These are phyloP conservation scores for Atlantisia rogersi DNA, from an alignment of 2,113 vertebrate species.

Conservation along the genomic window DNA sequence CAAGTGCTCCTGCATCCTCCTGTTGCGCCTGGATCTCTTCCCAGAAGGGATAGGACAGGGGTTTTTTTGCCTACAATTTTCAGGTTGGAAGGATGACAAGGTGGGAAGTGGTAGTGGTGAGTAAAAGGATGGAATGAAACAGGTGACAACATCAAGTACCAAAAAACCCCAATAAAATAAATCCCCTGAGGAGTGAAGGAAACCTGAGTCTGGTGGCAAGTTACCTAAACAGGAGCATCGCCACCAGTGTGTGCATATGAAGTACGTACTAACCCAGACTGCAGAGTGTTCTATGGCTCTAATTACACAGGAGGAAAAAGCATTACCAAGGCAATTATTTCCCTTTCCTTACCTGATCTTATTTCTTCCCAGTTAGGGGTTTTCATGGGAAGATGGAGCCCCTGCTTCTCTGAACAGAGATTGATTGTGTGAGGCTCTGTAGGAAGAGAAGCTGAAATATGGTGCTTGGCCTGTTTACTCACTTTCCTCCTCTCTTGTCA, in stretches of 20 bases:
- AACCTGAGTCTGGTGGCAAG: neutral
- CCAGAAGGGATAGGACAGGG: neutral
- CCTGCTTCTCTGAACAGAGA: neutral
- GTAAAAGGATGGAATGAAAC: neutral
- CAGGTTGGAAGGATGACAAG: neutral
- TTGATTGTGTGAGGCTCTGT: neutral
- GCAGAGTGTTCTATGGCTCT: neutral
- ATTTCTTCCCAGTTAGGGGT: neutral
- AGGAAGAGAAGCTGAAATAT: neutral
- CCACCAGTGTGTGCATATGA: neutral
- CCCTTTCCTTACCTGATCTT: neutral
- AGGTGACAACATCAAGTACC: neutral
- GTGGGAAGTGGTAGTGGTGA: neutral
- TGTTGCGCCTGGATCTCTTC: neutral
- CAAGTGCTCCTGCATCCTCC: neutral
- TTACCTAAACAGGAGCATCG: neutral
- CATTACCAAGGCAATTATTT: neutral
- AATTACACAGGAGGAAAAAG: conserved; percentile 3
- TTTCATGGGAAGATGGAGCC: neutral
- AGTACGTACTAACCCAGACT: neutral
- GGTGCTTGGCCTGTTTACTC: neutral
- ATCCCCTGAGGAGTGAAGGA: neutral
- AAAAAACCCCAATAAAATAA: neutral
- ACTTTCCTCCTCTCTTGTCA: neutral
- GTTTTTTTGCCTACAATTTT: neutral